phyloP scores from a whole-genome alignment of 1,140 invertebrate species.

The Drosophila suzukii region DNA sequence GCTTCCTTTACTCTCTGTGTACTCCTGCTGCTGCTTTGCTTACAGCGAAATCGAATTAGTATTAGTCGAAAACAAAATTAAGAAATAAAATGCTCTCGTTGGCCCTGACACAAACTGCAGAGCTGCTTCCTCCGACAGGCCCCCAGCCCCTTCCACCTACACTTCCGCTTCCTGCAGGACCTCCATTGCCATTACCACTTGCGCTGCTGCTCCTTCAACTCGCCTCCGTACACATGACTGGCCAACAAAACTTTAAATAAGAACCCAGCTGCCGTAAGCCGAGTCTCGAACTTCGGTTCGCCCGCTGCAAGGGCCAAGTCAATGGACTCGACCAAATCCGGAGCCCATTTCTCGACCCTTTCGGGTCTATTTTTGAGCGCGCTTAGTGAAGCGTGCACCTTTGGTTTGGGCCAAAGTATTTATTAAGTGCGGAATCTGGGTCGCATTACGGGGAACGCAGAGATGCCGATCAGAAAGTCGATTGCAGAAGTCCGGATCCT shows the following conservation, averaged over 20 bases:
- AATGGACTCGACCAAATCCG: constrained; percentile 55
- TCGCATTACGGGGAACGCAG: constrained; percentile 19
- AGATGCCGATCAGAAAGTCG: constrained; percentile 44
- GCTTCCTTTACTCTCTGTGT: constrained; percentile 1
- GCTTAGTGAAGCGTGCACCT: constrained; percentile 66
- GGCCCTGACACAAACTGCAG: constrained; percentile 47
- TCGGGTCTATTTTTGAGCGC: constrained; percentile 57
- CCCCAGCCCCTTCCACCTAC: background rate
- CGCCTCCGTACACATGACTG: constrained; percentile 77
- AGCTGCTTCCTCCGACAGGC: constrained; percentile 2
- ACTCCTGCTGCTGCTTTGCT: constrained; percentile 24
- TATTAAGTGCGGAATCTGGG: constrained; percentile 68
- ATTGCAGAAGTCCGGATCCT: constrained; percentile 49
- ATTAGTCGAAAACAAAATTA: constrained; percentile 78
- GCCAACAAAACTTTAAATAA: constrained; percentile 76
- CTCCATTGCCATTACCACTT: constrained; percentile 47
- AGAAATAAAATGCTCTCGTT: constrained; percentile 69
- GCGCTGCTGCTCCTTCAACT: constrained; percentile 43
- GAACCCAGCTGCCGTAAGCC: constrained; percentile 34
- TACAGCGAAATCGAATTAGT: constrained; percentile 77
- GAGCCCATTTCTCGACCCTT: constrained; percentile 10
- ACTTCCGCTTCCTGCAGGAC: constrained; percentile 20
- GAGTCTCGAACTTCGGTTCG: constrained; percentile 20
- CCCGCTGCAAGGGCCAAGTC: constrained; percentile 48
- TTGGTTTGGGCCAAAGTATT: constrained; percentile 68